phyloP scores from a whole-genome alignment of 1,140 invertebrate genomes.

The Lasaia peninsularis region DNA sequence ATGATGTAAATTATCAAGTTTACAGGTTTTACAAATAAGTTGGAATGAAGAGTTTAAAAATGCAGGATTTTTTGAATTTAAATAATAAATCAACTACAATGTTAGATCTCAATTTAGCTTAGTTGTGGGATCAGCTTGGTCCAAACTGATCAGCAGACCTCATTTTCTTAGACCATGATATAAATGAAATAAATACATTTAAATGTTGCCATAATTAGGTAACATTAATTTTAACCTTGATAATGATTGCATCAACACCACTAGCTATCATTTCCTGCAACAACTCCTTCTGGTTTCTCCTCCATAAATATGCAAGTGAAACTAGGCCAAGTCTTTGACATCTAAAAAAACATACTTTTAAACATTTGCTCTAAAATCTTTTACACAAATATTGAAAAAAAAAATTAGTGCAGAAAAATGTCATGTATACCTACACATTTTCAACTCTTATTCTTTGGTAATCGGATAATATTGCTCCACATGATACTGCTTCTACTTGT shows the following conservation, averaged over 20 bases:
- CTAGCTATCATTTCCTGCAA: conserved; percentile 98
- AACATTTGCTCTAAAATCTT: conserved; percentile 6
- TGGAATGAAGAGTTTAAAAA: no score
- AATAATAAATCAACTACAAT: no score
- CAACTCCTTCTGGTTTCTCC: conserved; percentile 94
- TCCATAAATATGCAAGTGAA: conserved; percentile 95
- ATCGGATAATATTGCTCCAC: conserved; percentile 97
- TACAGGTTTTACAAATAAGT: no score
- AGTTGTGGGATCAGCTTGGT: no score
- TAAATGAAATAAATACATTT: neutral
- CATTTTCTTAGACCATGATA: neutral
- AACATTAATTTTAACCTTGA: conserved; percentile 82
- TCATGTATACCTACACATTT: conserved; percentile 90
- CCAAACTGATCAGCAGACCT: no score
- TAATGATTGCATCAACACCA: conserved; percentile 94
- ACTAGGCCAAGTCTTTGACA: conserved; percentile 93
- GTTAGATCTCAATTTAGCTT: no score
- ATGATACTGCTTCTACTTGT: conserved; percentile 93
- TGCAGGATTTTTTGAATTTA: no score
- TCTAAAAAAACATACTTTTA: conserved; percentile 71
- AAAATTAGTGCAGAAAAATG: conserved; percentile 4
- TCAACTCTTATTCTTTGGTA: conserved; percentile 98
- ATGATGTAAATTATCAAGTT: no score
- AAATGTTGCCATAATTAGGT: conserved; percentile 4
- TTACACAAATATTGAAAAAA: conserved; percentile 12